phyloP scores from a whole-genome alignment of 2,113 vertebrate genomes.

The Sorex araneus region DNA sequence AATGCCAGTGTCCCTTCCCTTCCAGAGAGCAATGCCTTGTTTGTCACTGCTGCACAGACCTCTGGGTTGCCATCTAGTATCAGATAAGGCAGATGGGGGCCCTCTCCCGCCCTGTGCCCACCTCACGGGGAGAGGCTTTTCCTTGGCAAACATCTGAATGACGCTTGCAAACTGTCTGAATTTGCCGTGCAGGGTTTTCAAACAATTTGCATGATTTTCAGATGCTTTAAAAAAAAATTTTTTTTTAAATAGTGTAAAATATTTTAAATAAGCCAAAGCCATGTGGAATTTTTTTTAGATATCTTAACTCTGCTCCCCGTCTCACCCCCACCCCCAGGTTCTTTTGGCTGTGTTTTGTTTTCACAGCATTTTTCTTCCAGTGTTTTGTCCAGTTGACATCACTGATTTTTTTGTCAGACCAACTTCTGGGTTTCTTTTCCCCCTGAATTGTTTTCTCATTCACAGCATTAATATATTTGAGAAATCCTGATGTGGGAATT shows the following conservation, averaged over 20 bases:
- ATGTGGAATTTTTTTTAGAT: conserved; percentile 89
- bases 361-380: neutral
- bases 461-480: conserved; percentile 37
- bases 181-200: conserved; percentile 82
- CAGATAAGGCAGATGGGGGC: conserved; percentile 90
- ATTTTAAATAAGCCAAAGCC: conserved; percentile 93
- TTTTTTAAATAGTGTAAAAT: conserved; percentile 88
- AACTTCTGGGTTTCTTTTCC: conserved; percentile 33
- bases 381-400: conserved; percentile 53
- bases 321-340: neutral
- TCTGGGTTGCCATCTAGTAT: conserved; percentile 92
- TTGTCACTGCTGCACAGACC: conserved; percentile 93
- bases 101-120: conserved; percentile 67
- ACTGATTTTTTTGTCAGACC: conserved; percentile 65
- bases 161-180: conserved; percentile 86
- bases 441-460: conserved; percentile 37
- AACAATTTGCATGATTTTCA: conserved; percentile 85
- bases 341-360: conserved; percentile 47
- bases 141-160: conserved; percentile 84
- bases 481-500: conserved; percentile 52
- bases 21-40: conserved; percentile 91
- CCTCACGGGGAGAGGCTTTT: conserved; percentile 81
- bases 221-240: conserved; percentile 77
- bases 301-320: conserved; percentile 87
- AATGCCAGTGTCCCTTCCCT: conserved; percentile 90